These are phyloP conservation scores for Nebria brevicollis DNA, from an alignment of 2,888 invertebrate species.

Conservation along the genomic window DNA sequence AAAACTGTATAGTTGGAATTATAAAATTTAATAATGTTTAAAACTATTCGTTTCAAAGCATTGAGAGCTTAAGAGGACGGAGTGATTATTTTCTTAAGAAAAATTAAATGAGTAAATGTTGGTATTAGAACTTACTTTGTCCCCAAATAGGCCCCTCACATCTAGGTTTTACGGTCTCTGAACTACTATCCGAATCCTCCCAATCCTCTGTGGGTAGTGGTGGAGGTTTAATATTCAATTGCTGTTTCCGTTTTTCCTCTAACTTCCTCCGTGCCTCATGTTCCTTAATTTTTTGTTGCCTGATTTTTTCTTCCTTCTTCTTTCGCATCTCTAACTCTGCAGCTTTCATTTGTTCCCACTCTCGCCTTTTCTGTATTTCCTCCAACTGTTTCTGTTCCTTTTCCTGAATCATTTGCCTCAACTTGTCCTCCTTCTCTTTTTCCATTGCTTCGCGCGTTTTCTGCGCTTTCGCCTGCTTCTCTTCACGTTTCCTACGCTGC, in stretches of 20 bases:
- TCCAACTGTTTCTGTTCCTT: slow-evolving; percentile 63
- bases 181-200: slow-evolving; percentile 67
- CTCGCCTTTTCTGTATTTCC: slow-evolving; percentile 64
- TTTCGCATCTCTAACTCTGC: slow-evolving; percentile 61
- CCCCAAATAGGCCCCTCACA: slow-evolving; percentile 63
- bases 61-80: too few species aligned
- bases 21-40: not conserved
- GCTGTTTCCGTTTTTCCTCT: slow-evolving; percentile 59
- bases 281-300: slow-evolving; percentile 53
- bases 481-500: slow-evolving; percentile 64
- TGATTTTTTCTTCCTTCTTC: slow-evolving; percentile 58
- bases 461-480: slow-evolving; percentile 63
- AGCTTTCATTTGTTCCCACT: slow-evolving; percentile 63
- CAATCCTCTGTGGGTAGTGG: slow-evolving; percentile 67
- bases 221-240: slow-evolving; percentile 59
- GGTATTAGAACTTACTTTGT: slow-evolving; percentile 57
- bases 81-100: not conserved
- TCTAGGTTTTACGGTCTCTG: slow-evolving; percentile 55
- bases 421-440: slow-evolving; percentile 61
- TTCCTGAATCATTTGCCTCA: slow-evolving; percentile 53
- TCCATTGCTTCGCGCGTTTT: slow-evolving; percentile 65
- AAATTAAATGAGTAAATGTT: not conserved
- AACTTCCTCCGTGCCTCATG: slow-evolving; percentile 15
- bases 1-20: not conserved
- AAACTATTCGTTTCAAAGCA: too few species aligned